These are phyloP conservation scores for Acanthurus tractus DNA, from an alignment of 2,797 vertebrate genomes.

Conservation along the genomic window DNA sequence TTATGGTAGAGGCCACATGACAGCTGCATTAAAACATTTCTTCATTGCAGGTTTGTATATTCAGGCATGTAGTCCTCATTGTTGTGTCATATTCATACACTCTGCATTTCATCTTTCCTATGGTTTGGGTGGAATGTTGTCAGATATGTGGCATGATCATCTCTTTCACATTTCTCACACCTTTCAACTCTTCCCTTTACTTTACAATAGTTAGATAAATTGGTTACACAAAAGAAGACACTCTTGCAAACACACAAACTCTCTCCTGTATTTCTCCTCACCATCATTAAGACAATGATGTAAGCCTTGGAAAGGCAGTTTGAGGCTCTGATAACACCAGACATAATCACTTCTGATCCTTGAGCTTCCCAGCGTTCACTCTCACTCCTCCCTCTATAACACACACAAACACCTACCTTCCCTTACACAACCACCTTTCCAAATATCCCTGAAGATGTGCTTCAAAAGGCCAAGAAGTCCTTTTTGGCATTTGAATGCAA, in stretches of 20 bases:
- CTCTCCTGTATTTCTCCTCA: constrained; percentile 14
- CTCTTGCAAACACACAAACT: constrained; percentile 16
- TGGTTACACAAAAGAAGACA: constrained; percentile 36
- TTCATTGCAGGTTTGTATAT: not conserved
- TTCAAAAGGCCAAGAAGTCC: constrained; percentile 56
- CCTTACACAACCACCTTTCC: constrained; percentile 45
- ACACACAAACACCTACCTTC: not conserved
- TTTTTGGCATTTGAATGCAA: constrained; percentile 32
- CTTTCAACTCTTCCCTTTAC: constrained; percentile 16
- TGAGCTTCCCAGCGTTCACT: constrained; percentile 32
- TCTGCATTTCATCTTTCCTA: not conserved
- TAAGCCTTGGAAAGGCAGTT: constrained; percentile 72
- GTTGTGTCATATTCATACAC: not conserved
- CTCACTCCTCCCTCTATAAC: constrained; percentile 1
- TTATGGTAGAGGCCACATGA: constrained; percentile 9
- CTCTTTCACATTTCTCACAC: not conserved
- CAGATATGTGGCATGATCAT: not conserved
- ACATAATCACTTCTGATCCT: constrained; percentile 69
- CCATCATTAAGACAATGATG: constrained; percentile 76
- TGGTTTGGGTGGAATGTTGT: constrained; percentile 25
- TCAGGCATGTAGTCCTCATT: not conserved
- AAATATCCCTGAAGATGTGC: constrained; percentile 60
- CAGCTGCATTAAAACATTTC: not conserved
- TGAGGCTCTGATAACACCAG: constrained; percentile 50
- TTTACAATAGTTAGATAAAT: constrained; percentile 26